Evolutionary conservation across 1,140 invertebrate genomes (phyloP).

Genomic region (Proales similis): DNA sequence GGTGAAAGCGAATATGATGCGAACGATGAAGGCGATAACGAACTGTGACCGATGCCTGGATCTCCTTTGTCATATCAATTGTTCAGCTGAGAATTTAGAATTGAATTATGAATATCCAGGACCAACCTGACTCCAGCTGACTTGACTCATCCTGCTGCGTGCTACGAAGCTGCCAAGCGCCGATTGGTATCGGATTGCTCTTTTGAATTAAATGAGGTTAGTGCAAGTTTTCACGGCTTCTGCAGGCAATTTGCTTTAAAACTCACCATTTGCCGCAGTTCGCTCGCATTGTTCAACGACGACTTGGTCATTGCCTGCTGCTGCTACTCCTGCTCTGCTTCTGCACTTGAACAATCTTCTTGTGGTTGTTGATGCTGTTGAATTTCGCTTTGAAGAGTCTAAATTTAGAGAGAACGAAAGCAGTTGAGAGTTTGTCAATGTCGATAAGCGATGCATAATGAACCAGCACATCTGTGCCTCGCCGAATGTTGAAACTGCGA

Average conservation of each 20-base stretch:
- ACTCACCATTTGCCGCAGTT: constrained; percentile 35
- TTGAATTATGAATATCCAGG: no score
- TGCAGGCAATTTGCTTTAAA: neutral
- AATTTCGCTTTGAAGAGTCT: no score
- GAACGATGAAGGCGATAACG: neutral
- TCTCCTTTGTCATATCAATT: no score
- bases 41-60: neutral
- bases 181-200: constrained; percentile 36
- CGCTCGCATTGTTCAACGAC: constrained; percentile 23
- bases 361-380: no score
- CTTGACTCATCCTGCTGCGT: neutral
- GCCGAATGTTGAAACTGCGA: no score
- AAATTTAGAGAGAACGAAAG: no score
- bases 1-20: constrained; percentile 27
- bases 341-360: no score
- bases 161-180: neutral
- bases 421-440: no score
- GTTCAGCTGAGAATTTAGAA: no score
- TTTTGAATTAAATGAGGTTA: neutral
- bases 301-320: constrained; percentile 38
- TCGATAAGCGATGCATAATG: no score
- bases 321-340: no score
- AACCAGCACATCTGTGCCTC: no score
- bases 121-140: constrained; percentile 5
- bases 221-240: neutral